Evolutionary conservation across 2,797 vertebrate genomes (phyloP).

Genomic region (Lophotriccus pileatus): DNA sequence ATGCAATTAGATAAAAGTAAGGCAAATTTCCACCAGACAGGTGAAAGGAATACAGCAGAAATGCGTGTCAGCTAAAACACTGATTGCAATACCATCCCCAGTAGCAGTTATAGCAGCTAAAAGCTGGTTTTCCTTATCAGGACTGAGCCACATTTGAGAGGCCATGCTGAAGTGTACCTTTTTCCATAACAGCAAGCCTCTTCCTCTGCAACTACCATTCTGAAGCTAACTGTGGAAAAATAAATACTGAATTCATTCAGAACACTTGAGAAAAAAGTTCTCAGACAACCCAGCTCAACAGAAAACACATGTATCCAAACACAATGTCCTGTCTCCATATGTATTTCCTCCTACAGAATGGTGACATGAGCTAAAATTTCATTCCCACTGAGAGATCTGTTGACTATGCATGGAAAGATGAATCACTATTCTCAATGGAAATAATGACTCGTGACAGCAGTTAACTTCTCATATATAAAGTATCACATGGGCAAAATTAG

Average conservation of each 20-base stretch:
- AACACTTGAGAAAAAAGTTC: not conserved
- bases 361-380: slow-evolving; percentile 67
- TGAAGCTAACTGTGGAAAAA: not conserved
- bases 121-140: not conserved
- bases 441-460: slow-evolving; percentile 55
- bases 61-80: not conserved
- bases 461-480: slow-evolving; percentile 42
- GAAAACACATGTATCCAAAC: slow-evolving; percentile 26
- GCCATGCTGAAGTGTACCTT: not conserved
- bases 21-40: not conserved
- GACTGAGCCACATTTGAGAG: not conserved
- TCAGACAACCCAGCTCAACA: not conserved
- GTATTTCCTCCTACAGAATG: slow-evolving; percentile 52
- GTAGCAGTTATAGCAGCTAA: not conserved
- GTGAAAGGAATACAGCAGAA: not conserved
- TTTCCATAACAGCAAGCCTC: not conserved
- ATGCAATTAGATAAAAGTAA: not conserved
- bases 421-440: slow-evolving; percentile 72
- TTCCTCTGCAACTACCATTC: not conserved
- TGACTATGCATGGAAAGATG: slow-evolving; percentile 52
- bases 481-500: slow-evolving; percentile 31
- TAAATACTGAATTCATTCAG: not conserved
- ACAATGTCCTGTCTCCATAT: slow-evolving; percentile 8
- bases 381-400: slow-evolving; percentile 56
- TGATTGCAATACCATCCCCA: not conserved